Evolutionary conservation across 2,888 invertebrate genomes (phyloP), one percentile per base, ranked within the genome.

Genomic region (Agonopterix heracliana): DNA sequence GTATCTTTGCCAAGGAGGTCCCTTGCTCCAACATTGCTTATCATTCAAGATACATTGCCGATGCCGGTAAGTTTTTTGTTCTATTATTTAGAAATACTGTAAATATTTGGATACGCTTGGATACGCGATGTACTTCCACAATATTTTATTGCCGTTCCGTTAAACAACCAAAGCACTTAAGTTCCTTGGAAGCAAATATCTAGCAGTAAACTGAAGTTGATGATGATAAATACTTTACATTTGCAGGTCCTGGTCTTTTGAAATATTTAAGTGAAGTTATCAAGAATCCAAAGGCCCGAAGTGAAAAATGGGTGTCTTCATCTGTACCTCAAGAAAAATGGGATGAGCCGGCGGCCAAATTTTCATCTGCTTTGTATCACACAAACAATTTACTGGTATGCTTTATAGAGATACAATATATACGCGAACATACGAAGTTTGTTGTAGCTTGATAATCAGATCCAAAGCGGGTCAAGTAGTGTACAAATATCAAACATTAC

Each of bases 361-460:
- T 89, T 41, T 93, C 92, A 1, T 95, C 95, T 0, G 93, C 96
- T 0, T 95, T 95, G 62, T 98, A 98, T 66, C 95, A 95, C 66
- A 93, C 93, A 0, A 95, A 96, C 70, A 96, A 96, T 74, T 81
- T 95, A 41, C 74, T 94, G 55, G 63, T 94, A 88, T 85, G 61
- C 80, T 44, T 44, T 17, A 34, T 38, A 38, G 2, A 38, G n/a
- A 7, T 26, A 26, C 26, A 26, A 26, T 26, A 26, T 3, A 2
- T 17, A 3, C 2, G 1, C 26, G 17, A 17, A 3, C 17, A 3
- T 17, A 3, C 17, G 3, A 17, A 1, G 2, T 26, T 26, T 26
- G 26, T 26, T 5, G 26, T 26, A 26, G 26, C 5, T 26, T 3
- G 26, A 26, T 26, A 26, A 5, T 26, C 26, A 5, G 5, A 26